phyloP scores from a whole-genome alignment of 2,797 vertebrate species.

The Thaleichthys pacificus region DNA sequence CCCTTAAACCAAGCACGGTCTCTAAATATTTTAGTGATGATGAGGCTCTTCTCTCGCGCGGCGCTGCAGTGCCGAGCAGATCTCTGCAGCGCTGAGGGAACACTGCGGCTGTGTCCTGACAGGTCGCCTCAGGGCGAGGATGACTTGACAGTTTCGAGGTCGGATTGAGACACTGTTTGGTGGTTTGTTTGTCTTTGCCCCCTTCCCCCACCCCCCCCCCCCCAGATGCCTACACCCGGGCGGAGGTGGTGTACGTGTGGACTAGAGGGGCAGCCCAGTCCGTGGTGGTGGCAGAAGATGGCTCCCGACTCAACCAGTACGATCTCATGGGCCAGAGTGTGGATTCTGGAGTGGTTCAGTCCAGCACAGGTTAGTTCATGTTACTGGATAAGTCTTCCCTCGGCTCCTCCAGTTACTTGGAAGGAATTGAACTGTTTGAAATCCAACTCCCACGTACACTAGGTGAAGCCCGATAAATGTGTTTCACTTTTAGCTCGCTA shows the following conservation, averaged over 20 bases:
- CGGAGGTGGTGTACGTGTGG: conserved; percentile 97
- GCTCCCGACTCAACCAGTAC: conserved; percentile 95
- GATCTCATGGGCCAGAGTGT: conserved; percentile 95
- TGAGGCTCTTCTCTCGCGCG: conserved; percentile 45
- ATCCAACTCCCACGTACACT: not conserved
- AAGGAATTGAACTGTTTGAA: not conserved
- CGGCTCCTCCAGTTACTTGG: no score
- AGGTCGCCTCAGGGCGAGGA: conserved; percentile 53
- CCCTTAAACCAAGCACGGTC: conserved; percentile 66
- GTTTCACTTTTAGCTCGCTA: not conserved
- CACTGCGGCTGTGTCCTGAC: conserved; percentile 70
- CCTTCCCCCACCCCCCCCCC: conserved; percentile 25
- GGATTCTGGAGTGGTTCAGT: conserved; percentile 94
- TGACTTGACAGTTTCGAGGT: conserved; percentile 66
- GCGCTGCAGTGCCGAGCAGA: not conserved
- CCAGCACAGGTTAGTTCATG: conserved; percentile 89
- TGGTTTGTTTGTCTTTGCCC: conserved; percentile 51
- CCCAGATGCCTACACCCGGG: conserved; percentile 94
- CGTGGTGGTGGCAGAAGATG: conserved; percentile 96
- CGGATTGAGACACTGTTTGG: conserved; percentile 51
- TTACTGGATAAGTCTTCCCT: not conserved
- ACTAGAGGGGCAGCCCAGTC: conserved; percentile 90
- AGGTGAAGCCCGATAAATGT: no score
- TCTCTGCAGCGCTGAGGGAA: not conserved
- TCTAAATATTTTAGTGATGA: conserved; percentile 79